These are phyloP conservation scores for Ramazzottius varieornatus DNA, from an alignment of 2,888 invertebrate genomes.

Conservation along the genomic window DNA sequence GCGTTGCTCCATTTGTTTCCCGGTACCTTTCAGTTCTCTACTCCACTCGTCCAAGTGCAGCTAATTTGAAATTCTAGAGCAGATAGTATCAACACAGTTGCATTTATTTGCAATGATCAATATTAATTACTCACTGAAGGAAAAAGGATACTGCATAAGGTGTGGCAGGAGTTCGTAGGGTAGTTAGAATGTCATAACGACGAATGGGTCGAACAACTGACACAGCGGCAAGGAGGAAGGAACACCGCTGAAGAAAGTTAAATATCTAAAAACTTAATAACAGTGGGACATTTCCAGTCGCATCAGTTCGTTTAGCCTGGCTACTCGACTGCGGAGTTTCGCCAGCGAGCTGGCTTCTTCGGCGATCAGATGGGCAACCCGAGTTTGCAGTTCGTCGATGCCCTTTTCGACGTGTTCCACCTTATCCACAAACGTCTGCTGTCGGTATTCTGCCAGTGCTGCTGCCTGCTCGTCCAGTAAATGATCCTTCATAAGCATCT, in stretches of 20 bases:
- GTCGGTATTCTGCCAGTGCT: slow-evolving; percentile 11
- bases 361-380: slow-evolving; percentile 35
- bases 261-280: neutral
- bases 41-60: too few relatives aligned
- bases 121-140: too few relatives aligned
- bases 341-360: neutral
- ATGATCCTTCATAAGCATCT: slow-evolving; percentile 18
- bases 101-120: too few relatives aligned
- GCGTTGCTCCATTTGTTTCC: too few relatives aligned
- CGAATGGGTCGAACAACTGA: slow-evolving; percentile 3
- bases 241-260: too few relatives aligned
- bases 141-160: too few relatives aligned
- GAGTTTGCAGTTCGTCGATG: slow-evolving; percentile 47
- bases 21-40: too few relatives aligned
- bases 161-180: too few relatives aligned
- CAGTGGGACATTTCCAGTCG: neutral
- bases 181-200: too few relatives aligned
- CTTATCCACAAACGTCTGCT: slow-evolving; percentile 19
- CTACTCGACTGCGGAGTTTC: neutral
- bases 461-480: slow-evolving; percentile 18
- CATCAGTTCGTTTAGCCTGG: neutral
- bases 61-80: too few relatives aligned
- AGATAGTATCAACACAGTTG: too few relatives aligned
- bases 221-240: neutral
- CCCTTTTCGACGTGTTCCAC: slow-evolving; percentile 21